phyloP scores from a whole-genome alignment of 2,888 invertebrate genomes.

The Villa cingulata region DNA sequence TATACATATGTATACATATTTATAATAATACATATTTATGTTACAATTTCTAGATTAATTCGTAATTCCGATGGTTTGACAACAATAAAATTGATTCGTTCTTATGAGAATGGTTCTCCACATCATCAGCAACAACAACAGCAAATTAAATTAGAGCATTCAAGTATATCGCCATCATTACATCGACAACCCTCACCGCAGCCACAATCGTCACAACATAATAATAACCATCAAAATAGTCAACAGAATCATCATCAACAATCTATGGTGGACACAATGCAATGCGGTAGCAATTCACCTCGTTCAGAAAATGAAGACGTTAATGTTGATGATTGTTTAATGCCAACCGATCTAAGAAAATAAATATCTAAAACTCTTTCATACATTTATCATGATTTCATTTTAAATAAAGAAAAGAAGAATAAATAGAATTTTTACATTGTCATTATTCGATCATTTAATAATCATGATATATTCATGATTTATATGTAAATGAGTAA shows the following conservation, averaged over 20 bases:
- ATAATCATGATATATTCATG: too few relatives aligned
- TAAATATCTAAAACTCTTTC: too few relatives aligned
- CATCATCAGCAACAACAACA: slow-evolving; percentile 5
- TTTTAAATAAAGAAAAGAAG: background rate
- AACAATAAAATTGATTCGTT: slow-evolving; percentile 35
- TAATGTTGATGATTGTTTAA: slow-evolving; percentile 13
- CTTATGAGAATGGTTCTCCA: slow-evolving; percentile 22
- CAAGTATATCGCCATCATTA: slow-evolving; percentile 6
- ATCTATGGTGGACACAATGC: background rate
- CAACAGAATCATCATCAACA: background rate
- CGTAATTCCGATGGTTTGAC: slow-evolving; percentile 36
- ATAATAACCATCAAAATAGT: background rate
- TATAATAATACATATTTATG: too few relatives aligned
- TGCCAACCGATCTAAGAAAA: slow-evolving; percentile 17
- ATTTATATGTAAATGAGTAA: too few relatives aligned
- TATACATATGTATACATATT: too few relatives aligned
- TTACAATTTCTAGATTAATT: slow-evolving; percentile 25
- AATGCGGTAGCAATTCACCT: background rate
- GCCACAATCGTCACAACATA: slow-evolving; percentile 1
- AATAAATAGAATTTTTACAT: background rate
- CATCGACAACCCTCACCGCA: background rate
- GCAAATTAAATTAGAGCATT: background rate
- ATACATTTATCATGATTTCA: background rate
- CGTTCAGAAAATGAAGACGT: slow-evolving; percentile 4
- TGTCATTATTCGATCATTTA: too few relatives aligned